Evolutionary conservation across 2,888 invertebrate genomes (phyloP), one percentile per base, ranked within the genome.

Genomic region (Mamestra brassicae): DNA sequence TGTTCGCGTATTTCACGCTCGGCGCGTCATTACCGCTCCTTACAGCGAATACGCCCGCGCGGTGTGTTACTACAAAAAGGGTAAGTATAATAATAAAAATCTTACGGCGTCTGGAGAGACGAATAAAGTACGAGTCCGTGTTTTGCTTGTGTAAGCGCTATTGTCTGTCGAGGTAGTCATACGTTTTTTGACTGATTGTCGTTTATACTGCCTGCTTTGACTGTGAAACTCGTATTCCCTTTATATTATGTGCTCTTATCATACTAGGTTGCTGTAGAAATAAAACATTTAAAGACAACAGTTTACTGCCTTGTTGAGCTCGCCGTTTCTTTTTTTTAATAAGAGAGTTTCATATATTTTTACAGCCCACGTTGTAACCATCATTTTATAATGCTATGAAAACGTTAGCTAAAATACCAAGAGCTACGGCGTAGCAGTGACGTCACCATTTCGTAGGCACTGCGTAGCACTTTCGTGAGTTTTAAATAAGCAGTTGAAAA

Each of bases 1-100:
- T 94, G 95, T 93, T 91, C 90, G 92, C 93, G 95, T 96, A 95
- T 96, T 96, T 96, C 94, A 96, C 95, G 94, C 93, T 92, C 93
- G 93, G 91, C 92, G 94, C 93, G 92, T 94, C 94, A 93, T 95
- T 95, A 94, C 93, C 88, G 89, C 92, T 90, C 91, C 92, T 91
- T 92, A 91, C 91, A 90, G 89, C 88, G 92, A 91, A 92, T 92
- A 93, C 91, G 89, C 87, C 58, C 80, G 83, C 89, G 86, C 88
- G 89, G 86, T 88, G 90, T 92, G 91, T 92, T 92, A 92, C 92
- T 91, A 91, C 91, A 90, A 92, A 94, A 95, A 94, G 92, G 93
- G 91, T 92, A 92, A 91, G 93, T 92, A 93, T 94, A 93, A 94
- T 93, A 95, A 94, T 95, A 95, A 95, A 96, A 95, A 94, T 94